phyloP scores from a whole-genome alignment of 2,113 vertebrate genomes.

The Syrrhaptes paradoxus region DNA sequence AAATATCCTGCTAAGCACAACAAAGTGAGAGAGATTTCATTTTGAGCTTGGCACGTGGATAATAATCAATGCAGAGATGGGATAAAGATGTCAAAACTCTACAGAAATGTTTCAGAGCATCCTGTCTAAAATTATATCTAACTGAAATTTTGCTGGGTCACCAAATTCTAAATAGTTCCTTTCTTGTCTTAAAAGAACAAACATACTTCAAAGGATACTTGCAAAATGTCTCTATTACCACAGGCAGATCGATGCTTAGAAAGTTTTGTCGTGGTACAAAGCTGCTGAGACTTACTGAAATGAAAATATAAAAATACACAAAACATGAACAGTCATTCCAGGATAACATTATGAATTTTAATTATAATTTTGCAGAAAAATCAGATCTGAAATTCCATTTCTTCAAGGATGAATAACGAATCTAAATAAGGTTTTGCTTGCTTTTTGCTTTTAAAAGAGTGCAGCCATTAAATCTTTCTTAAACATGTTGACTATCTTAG shows the following conservation, averaged over 20 bases:
- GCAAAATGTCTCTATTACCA: constrained; percentile 95
- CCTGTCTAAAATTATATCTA: constrained; percentile 20
- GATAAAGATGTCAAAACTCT: constrained; percentile 1
- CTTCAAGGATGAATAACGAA: not conserved
- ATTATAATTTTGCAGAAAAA: not conserved
- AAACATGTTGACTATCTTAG: not conserved
- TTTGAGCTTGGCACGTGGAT: not conserved
- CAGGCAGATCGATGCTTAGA: constrained; percentile 90
- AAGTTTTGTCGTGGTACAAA: constrained; percentile 92
- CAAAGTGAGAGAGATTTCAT: not conserved
- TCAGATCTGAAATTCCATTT: not conserved
- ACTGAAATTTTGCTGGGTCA: not conserved
- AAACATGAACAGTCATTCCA: not conserved
- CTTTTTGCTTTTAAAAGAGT: not conserved
- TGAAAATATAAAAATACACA: constrained; percentile 18
- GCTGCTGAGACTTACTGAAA: constrained; percentile 93
- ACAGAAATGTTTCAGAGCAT: constrained; percentile 5
- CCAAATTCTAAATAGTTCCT: not conserved
- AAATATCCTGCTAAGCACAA: not conserved
- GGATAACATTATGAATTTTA: not conserved
- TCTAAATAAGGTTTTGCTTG: not conserved
- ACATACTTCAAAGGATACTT: constrained; percentile 92
- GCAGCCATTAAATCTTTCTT: not conserved
- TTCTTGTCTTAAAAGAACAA: constrained; percentile 24
- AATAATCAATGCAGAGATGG: constrained; percentile 1